phyloP scores from a whole-genome alignment of 2,888 invertebrate genomes.

The Erebia palarica region DNA sequence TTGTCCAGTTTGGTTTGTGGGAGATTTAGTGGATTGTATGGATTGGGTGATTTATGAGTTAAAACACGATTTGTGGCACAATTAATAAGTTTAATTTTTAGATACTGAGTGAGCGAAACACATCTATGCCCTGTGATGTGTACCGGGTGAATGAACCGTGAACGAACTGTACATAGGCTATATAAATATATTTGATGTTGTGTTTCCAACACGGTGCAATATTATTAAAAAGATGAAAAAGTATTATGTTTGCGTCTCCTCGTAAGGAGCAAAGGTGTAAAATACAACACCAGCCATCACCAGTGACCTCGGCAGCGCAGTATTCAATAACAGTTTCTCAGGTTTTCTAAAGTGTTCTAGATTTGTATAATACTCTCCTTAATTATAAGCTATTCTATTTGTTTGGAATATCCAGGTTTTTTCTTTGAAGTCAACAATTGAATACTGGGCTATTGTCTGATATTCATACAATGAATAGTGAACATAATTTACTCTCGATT shows the following conservation, averaged over 20 bases:
- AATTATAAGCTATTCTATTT: constrained; percentile 7
- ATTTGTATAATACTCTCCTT: constrained; percentile 11
- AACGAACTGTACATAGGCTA: no score
- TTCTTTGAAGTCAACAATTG: background rate
- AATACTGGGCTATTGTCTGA: background rate
- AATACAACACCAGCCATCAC: constrained; percentile 9
- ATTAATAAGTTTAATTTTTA: no score
- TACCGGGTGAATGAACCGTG: no score
- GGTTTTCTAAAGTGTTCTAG: constrained; percentile 7
- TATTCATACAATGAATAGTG: constrained; percentile 6
- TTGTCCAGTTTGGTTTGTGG: no score
- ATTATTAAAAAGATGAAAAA: no score
- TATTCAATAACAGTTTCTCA: constrained; percentile 19
- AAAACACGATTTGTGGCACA: no score
- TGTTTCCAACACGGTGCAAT: no score
- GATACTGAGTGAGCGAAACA: no score
- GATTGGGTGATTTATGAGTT: no score
- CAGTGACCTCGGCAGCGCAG: constrained; percentile 15
- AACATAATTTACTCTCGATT: background rate
- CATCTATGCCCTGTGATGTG: no score
- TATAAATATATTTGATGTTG: no score
- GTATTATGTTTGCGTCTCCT: background rate
- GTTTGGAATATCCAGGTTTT: background rate
- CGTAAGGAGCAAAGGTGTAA: constrained; percentile 11
- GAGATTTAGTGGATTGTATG: no score